These are phyloP conservation scores for Uropetala carovei DNA, from an alignment of 2,888 invertebrate genomes.

Conservation along the genomic window DNA sequence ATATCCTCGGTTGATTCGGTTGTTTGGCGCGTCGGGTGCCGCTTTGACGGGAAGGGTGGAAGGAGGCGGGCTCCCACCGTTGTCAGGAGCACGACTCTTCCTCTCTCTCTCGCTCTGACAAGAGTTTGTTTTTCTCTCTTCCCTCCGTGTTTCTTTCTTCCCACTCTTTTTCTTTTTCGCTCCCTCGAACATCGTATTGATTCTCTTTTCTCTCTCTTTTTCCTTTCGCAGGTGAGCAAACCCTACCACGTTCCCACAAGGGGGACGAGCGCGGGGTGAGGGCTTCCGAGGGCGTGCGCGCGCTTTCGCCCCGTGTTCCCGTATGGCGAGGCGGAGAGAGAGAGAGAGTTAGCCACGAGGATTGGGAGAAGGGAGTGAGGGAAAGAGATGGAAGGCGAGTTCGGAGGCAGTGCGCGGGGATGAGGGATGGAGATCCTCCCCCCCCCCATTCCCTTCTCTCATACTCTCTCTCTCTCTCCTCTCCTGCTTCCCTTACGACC, in stretches of 20 bases:
- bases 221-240: slow-evolving; percentile 48
- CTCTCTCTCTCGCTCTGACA: too few species aligned
- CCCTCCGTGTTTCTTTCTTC: neutral
- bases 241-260: neutral
- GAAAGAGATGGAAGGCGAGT: too few species aligned
- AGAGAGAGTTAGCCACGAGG: too few species aligned
- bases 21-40: neutral
- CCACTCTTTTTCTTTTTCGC: neutral
- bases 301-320: neutral
- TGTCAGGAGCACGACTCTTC: neutral
- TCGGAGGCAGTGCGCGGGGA: too few species aligned
- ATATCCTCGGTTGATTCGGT: too few species aligned
- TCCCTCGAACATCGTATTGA: neutral
- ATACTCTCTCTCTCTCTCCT: neutral
- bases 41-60: neutral
- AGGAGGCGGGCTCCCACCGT: neutral
- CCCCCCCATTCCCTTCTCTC: neutral
- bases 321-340: too few species aligned
- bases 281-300: neutral
- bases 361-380: too few species aligned
- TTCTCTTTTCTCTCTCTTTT: neutral
- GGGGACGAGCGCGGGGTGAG: neutral
- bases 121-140: neutral
- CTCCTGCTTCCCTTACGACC: neutral
- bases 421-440: too few species aligned